Evolutionary conservation across 2,888 invertebrate genomes (phyloP).

Genomic region (Acleris emargana): DNA sequence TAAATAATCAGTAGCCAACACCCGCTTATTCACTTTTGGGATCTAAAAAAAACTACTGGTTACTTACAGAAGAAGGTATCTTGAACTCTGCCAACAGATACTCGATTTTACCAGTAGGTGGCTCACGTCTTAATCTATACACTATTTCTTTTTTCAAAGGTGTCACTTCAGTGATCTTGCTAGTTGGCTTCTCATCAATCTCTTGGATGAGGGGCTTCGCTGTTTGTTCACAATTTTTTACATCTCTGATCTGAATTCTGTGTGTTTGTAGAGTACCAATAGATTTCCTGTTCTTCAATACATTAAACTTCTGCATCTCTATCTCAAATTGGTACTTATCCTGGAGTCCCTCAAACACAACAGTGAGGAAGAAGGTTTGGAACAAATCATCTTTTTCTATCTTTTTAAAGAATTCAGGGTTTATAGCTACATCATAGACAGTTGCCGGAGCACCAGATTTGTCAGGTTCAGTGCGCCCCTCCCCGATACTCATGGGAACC

Average conservation of each 20-base stretch:
- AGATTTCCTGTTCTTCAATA: constrained; percentile 89
- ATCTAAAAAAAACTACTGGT: neutral
- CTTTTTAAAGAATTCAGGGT: constrained; percentile 90
- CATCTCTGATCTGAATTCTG: constrained; percentile 88
- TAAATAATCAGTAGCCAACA: no score
- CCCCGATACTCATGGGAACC: constrained; percentile 96
- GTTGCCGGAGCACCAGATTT: constrained; percentile 89
- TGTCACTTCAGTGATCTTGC: constrained; percentile 41
- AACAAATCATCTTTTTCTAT: constrained; percentile 88
- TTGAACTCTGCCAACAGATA: constrained; percentile 85
- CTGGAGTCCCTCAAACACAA: constrained; percentile 89
- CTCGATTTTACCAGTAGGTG: constrained; percentile 78
- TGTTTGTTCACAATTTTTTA: constrained; percentile 70
- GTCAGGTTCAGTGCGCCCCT: constrained; percentile 89
- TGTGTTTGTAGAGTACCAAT: constrained; percentile 90
- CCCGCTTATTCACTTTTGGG: no score
- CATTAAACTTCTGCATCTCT: constrained; percentile 85
- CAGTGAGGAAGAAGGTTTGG: constrained; percentile 90
- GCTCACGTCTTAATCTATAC: constrained; percentile 84
- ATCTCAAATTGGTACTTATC: constrained; percentile 90
- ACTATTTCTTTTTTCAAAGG: constrained; percentile 73
- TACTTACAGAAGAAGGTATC: constrained; percentile 80
- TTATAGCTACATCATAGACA: constrained; percentile 93
- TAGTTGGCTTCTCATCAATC: constrained; percentile 60
- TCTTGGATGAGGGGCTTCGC: constrained; percentile 85